These are phyloP conservation scores for Drosophila truncata DNA, from an alignment of 1,140 invertebrate genomes.

Conservation along the genomic window DNA sequence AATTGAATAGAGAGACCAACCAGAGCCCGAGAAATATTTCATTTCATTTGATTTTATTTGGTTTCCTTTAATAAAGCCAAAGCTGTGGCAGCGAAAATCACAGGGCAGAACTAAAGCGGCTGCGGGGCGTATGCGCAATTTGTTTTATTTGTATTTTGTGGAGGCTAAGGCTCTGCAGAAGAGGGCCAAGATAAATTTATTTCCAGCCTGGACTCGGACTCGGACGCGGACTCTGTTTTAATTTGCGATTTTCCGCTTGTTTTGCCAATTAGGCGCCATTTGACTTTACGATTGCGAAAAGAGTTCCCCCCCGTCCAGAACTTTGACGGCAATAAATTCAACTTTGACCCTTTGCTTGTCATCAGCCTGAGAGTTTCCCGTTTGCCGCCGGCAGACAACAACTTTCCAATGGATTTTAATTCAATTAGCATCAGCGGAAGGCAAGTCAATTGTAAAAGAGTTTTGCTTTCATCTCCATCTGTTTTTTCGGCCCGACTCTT, in stretches of 20 bases:
- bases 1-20: constrained; percentile 9
- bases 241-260: constrained; percentile 81
- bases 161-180: neutral
- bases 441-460: constrained; percentile 56
- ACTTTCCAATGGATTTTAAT: constrained; percentile 58
- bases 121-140: constrained; percentile 75
- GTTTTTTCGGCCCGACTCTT: neutral
- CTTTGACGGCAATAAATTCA: constrained; percentile 62
- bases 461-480: constrained; percentile 40
- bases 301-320: constrained; percentile 6
- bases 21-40: constrained; percentile 39
- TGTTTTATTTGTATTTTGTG: constrained; percentile 60
- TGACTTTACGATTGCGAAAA: constrained; percentile 65
- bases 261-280: constrained; percentile 82
- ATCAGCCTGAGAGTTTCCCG: constrained; percentile 23
- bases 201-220: constrained; percentile 20
- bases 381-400: constrained; percentile 28
- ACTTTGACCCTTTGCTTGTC: constrained; percentile 48
- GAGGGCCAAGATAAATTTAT: constrained; percentile 30
- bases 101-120: constrained; percentile 40
- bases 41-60: constrained; percentile 55
- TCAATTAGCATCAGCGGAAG: constrained; percentile 58
- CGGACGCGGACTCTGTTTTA: constrained; percentile 59
- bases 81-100: constrained; percentile 50
- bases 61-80: constrained; percentile 54